Evolutionary conservation across 2,888 invertebrate species (phyloP), one percentile per base, ranked within the genome.

Genomic region (Crossocerus cetratus): DNA sequence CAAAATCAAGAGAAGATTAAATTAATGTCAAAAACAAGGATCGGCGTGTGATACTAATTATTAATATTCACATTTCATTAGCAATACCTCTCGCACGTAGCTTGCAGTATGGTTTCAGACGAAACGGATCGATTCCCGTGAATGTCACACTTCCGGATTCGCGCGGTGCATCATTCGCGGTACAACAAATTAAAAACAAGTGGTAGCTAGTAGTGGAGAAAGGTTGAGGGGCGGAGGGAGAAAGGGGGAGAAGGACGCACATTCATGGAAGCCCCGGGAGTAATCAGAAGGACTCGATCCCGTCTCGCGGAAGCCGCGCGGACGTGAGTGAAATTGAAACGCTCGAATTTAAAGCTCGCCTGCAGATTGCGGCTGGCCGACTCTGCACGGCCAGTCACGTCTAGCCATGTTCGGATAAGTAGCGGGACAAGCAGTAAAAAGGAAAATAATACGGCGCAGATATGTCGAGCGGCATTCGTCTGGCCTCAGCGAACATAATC

Each of bases 301-400:
- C 22, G 63, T 63, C 63, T 63, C 49, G 68, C 54, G 42, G 55
- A 42, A 62, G 67, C 63, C 45, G 59, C 32, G 32, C 54, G 67
- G 63, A 63, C 72, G 63, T 54, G 68, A 55, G 55, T 72, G 72
- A 72, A 72, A 72, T 72, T 72, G 42, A 63, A 72, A 67, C 72
- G 59, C 45, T 60, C 49, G 49, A 49, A n/a, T 3, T 20, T 32
- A 21, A 20, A 21, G 32, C 32, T 32, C 32, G 8, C 32, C 8
- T 20, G 11, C 63, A 49, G 63, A 67, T 63, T 55, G 45, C 32
- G 55, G 60, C 43, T 21, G 5, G 13, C 18, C 32, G 20, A 59
- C 16, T 16, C 16, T 49, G 0, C 0, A 4, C 32, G 49, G 14
- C 49, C 49, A 16, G 49, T 14, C 14, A 16, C 49, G 16, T 49